A percentile compares a stretch with the other conserved stretches of the same genome.
These are phyloP conservation scores for Patagioenas fasciata DNA, from an alignment of 2,113 vertebrate species.

Conservation along the genomic window DNA sequence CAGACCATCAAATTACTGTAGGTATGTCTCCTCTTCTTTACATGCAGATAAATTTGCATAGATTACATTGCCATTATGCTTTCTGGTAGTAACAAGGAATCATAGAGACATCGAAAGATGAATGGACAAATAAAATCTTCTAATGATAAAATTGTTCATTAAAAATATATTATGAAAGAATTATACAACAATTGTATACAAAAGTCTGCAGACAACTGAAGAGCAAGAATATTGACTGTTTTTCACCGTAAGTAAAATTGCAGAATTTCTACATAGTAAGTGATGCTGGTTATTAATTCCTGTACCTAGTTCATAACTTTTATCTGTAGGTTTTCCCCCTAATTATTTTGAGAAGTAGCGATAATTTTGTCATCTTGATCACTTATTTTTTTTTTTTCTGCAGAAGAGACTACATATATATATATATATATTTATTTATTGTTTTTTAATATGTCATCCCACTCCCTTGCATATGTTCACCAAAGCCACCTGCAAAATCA, in stretches of 20 bases:
- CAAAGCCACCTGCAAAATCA: background rate
- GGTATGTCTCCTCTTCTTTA: background rate
- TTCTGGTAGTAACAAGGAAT: background rate
- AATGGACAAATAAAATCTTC: background rate
- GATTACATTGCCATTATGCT: background rate
- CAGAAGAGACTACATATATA: background rate
- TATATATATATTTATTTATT: too few species aligned
- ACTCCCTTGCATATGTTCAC: background rate
- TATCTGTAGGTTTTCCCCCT: background rate
- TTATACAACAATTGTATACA: background rate
- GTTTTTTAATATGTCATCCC: background rate
- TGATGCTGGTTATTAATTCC: background rate
- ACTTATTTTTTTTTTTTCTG: background rate
- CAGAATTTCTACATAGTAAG: background rate
- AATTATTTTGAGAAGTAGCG: background rate
- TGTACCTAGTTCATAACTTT: background rate
- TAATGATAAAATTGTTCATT: background rate
- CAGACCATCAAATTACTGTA: background rate
- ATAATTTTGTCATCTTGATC: background rate
- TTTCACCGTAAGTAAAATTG: background rate
- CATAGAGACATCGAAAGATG: background rate
- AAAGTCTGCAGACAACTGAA: background rate
- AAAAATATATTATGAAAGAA: background rate
- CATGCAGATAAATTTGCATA: background rate
- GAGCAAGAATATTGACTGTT: background rate